Conservation (phyloP, 2,888 invertebrate species). For the Heteromyza rotundicornis region DNA sequence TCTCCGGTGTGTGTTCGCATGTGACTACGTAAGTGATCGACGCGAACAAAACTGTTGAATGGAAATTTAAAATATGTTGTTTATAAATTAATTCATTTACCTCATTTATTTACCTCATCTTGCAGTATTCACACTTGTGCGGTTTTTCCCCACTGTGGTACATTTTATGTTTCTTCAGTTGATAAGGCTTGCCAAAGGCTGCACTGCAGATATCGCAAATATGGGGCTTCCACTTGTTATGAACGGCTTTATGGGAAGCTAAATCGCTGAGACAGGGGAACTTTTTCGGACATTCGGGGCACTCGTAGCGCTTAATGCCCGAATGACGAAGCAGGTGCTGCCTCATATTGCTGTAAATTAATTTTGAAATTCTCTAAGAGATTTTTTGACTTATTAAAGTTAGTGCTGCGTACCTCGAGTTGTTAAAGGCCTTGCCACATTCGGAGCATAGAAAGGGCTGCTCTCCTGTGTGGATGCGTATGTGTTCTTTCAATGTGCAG, state of each 20-base stretch:
- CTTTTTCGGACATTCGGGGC: slow-evolving; percentile 67
- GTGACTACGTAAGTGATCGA: slow-evolving; percentile 67
- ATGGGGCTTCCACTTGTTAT: slow-evolving; percentile 67
- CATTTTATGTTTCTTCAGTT: slow-evolving; percentile 70
- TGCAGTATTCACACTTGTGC: slow-evolving; percentile 43
- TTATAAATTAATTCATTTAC: not conserved
- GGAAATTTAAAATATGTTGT: not conserved
- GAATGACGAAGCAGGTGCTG: slow-evolving; percentile 68
- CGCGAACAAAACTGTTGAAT: slow-evolving; percentile 63
- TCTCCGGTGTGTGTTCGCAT: slow-evolving; percentile 66
- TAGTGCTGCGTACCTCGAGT: no score
- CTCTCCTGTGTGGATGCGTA: slow-evolving; percentile 65
- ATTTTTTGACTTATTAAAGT: no score
- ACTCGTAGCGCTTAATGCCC: slow-evolving; percentile 65
- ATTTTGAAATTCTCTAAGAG: no score
- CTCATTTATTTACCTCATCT: slow-evolving; percentile 40
- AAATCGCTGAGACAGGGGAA: slow-evolving; percentile 67
- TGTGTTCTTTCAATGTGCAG: slow-evolving; percentile 66
- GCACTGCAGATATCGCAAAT: slow-evolving; percentile 71
- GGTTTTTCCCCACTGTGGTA: slow-evolving; percentile 68
- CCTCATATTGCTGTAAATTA: slow-evolving; percentile 65
- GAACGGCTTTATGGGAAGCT: slow-evolving; percentile 64
- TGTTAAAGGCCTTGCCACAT: slow-evolving; percentile 67
- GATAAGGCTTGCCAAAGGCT: slow-evolving; percentile 66
- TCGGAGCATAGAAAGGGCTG: slow-evolving; percentile 66